A percentile compares a stretch with the other conserved stretches of the same genome.
phyloP scores from a whole-genome alignment of 2,888 invertebrate genomes.

The Eupithecia subfuscata region DNA sequence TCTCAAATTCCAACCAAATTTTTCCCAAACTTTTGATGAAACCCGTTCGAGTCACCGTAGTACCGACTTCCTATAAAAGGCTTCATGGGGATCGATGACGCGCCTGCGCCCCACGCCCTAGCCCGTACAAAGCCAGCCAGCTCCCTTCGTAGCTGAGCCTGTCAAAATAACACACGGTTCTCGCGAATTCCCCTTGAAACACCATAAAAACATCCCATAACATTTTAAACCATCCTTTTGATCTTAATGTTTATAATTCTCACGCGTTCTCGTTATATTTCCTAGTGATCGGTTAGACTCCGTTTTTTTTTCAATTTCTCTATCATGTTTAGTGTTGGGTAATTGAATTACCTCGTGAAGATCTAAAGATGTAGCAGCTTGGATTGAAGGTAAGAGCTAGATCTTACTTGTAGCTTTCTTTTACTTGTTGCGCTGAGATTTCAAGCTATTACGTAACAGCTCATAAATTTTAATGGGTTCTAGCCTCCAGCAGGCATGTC shows the following conservation, averaged over 20 bases:
- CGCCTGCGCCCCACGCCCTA: conserved; percentile 65
- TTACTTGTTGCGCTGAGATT: conserved; percentile 75
- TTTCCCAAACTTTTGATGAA: conserved; percentile 11
- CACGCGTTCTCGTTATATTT: conserved; percentile 34
- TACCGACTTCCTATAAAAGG: conserved; percentile 51
- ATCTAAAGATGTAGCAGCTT: conserved; percentile 69
- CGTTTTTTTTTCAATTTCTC: conserved; percentile 42
- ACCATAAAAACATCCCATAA: conserved; percentile 32
- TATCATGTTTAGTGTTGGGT: conserved; percentile 56
- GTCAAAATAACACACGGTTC: conserved; percentile 74
- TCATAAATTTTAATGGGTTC: conserved; percentile 44
- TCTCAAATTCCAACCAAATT: neutral
- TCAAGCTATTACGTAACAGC: conserved; percentile 73
- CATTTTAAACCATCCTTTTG: conserved; percentile 18
- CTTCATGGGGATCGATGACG: conserved; percentile 72
- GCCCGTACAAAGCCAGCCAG: conserved; percentile 74
- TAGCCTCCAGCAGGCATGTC: conserved; percentile 22
- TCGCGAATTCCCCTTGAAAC: conserved; percentile 61
- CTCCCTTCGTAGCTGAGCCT: conserved; percentile 65
- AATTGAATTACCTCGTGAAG: conserved; percentile 56
- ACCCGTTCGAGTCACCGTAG: conserved; percentile 43
- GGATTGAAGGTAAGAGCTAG: conserved; percentile 54
- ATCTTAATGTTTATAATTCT: conserved; percentile 24
- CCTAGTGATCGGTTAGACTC: conserved; percentile 40
- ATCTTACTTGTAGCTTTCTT: conserved; percentile 60